Percentiles rank a stretch among this genome's conserved stretches.
Conservation (phyloP, 2,113 vertebrate genomes). For the Syngnathus scovelli region DNA sequence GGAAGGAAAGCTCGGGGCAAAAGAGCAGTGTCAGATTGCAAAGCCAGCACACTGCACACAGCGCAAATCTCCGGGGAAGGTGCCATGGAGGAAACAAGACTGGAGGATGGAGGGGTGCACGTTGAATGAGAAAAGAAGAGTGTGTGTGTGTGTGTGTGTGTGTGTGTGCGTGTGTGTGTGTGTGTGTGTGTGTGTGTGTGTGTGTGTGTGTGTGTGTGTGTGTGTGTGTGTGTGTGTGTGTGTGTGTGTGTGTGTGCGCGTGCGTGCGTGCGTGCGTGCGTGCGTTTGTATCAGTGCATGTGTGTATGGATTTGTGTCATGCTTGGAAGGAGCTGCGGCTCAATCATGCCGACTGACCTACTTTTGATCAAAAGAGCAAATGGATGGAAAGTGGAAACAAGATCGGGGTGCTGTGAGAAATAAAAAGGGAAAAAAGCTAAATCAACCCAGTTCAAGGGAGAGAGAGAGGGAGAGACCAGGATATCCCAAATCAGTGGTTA, state of each 20-base stretch:
- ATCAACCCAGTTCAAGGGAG: not conserved
- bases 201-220: slow-evolving; percentile 14
- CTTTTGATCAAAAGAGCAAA: slow-evolving; percentile 49
- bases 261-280: not conserved
- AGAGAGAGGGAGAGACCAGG: not conserved
- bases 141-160: not conserved
- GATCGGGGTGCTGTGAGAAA: slow-evolving; percentile 6
- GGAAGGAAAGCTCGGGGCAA: slow-evolving; percentile 2
- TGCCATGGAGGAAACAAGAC: slow-evolving; percentile 22
- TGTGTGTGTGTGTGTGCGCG: not conserved
- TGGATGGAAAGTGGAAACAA: slow-evolving; percentile 22
- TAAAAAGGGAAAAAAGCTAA: not conserved
- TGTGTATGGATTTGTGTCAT: slow-evolving; percentile 43
- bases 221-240: not conserved
- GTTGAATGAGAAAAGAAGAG: slow-evolving; percentile 3
- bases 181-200: not conserved
- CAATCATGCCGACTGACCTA: slow-evolving; percentile 71
- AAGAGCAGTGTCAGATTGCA: slow-evolving; percentile 42
- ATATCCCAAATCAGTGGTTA: slow-evolving; percentile 39
- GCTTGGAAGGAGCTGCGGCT: slow-evolving; percentile 52
- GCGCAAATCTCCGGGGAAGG: slow-evolving; percentile 34
- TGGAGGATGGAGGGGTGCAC: slow-evolving; percentile 11
- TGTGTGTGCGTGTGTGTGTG: not conserved
- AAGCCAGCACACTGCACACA: not conserved
- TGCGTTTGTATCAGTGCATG: not conserved